Base-by-base conservation (phyloP, 2,113 vertebrate species). In the Perca fluviatilis region DNA sequence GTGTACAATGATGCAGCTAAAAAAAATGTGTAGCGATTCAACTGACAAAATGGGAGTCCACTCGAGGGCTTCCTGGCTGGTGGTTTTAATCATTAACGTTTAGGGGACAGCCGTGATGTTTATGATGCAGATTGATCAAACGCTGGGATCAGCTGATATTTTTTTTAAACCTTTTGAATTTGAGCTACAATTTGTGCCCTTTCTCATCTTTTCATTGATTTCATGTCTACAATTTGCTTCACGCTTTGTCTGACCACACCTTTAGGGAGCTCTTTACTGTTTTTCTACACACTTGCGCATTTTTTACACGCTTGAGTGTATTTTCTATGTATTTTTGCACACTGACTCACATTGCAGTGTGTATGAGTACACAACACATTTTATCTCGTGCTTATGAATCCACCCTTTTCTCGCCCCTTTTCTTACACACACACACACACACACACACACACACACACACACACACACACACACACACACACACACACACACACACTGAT, bases 401-500 rank as follows among this genome's bases (percentile, higher is more conserved):
- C 16, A 49, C 40, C 2, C 25, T 51, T 3, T 73, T 61, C 25
- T 9, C 7, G 9, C 50, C 25, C 74, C 12, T 9, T n/a, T 30
- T n/a, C n/a, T 10, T 10, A 33, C 30, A 0, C 36, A n/a, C n/a
- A n/a, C n/a, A n/a, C n/a, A n/a, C n/a, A 10, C 19, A 21, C 30
- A 30, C 30, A 5, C 27, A 3, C 56, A 14, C n/a, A 57, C 50
- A 58, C 36, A 65, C 80, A 57, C 63, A 50, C 63, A 66, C 43
- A 56, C 51, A 23, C 56, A 61, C 71, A 50, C 40, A 58, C 56
- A 50, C 33, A 25, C 36, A 56, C 36, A 53, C 27, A 49, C 53
- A 56, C 51, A 25, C 56, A 33, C 66, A 18, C 16, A 47, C 77
- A 60, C 53, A 50, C 61, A 68, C 36, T 6, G 43, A 81, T 70